Conservation (phyloP, 2,888 invertebrate genomes). For the Rhabditoides inermis region DNA sequence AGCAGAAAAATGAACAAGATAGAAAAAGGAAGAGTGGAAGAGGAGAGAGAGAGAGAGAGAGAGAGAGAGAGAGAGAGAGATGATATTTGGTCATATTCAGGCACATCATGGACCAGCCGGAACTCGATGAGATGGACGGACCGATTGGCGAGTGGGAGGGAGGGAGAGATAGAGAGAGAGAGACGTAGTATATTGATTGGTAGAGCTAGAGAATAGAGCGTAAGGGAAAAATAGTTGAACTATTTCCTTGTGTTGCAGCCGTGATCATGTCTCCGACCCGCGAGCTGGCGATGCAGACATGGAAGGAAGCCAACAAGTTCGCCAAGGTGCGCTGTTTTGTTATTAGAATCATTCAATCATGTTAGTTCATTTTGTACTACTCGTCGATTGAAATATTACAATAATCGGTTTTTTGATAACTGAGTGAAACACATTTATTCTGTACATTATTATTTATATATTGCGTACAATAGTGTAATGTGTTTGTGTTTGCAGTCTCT, state of each 20-base stretch:
- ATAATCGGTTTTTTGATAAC: background rate
- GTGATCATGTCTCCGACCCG: conserved; percentile 96
- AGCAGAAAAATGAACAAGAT: conserved; percentile 8
- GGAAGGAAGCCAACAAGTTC: conserved; percentile 86
- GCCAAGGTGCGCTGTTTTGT: conserved; percentile 60
- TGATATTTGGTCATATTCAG: conserved; percentile 97
- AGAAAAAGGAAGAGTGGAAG: conserved; percentile 98
- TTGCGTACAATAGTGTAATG: conserved; percentile 52
- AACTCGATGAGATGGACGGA: conserved; percentile 89
- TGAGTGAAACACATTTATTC: background rate
- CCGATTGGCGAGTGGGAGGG: conserved; percentile 74
- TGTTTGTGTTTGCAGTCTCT: conserved; percentile 23
- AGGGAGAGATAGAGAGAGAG: too few relatives aligned
- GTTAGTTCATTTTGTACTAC: background rate
- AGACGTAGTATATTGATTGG: too few relatives aligned
- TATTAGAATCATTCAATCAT: background rate
- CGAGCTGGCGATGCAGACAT: conserved; percentile 96
- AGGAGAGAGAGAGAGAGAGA: conserved; percentile 64
- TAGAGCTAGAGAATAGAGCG: too few relatives aligned
- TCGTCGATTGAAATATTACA: background rate
- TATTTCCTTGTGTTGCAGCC: conserved; percentile 58
- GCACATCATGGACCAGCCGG: conserved; percentile 86
- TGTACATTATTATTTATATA: background rate
- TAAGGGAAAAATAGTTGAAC: too few relatives aligned
- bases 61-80: background rate